These are phyloP conservation scores for Drosophila kanapiae DNA, from an alignment of 1,140 invertebrate genomes.

Conservation along the genomic window DNA sequence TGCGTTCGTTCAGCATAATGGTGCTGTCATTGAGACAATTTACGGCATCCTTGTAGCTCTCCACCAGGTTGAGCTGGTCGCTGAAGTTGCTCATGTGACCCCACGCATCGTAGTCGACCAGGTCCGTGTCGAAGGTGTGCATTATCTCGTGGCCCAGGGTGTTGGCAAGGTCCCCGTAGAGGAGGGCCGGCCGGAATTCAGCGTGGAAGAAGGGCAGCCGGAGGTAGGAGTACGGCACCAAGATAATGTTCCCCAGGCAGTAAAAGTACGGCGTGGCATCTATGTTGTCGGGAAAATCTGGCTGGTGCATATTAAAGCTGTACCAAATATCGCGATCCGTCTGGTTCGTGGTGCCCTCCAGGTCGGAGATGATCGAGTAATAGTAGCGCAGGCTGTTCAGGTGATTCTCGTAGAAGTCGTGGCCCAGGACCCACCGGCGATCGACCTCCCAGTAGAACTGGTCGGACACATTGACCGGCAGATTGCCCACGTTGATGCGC, in stretches of 20 bases:
- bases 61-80: conserved; percentile 49
- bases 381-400: conserved; percentile 58
- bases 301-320: conserved; percentile 72
- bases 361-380: conserved; percentile 40
- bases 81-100: conserved; percentile 60
- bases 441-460: conserved; percentile 45
- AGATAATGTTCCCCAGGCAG: conserved; percentile 69
- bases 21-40: conserved; percentile 55
- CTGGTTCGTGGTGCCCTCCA: conserved; percentile 41
- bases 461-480: conserved; percentile 51
- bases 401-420: conserved; percentile 64
- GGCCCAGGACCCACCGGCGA: conserved; percentile 39
- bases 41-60: conserved; percentile 30
- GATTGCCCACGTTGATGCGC: conserved; percentile 65
- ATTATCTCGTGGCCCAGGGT: conserved; percentile 76
- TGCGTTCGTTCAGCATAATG: conserved; percentile 57
- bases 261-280: conserved; percentile 78
- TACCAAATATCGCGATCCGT: conserved; percentile 50
- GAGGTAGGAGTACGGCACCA: conserved; percentile 74
- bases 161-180: conserved; percentile 74
- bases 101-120: conserved; percentile 64
- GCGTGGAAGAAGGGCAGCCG: conserved; percentile 68
- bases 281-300: conserved; percentile 62
- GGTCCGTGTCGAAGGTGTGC: conserved; percentile 69
- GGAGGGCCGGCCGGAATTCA: conserved; percentile 62